Conservation (phyloP, 2,888 invertebrate genomes). For the Lasioglossum leucozonium region DNA sequence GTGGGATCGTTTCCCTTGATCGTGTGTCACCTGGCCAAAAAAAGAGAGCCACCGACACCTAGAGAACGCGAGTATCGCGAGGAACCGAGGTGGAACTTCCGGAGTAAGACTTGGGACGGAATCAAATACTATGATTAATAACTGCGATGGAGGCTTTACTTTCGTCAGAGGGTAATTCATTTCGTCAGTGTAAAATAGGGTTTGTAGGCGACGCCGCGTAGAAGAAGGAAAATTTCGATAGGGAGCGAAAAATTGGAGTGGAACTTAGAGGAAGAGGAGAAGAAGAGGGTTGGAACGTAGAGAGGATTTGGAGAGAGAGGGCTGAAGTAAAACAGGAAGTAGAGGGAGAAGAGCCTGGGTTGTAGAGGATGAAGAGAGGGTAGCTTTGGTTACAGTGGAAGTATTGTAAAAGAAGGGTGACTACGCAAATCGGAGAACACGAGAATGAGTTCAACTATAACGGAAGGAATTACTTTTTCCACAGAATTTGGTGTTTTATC, state of each 20-base stretch:
- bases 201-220: no score
- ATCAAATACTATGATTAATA: neutral
- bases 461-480: neutral
- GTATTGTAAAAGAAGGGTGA: neutral
- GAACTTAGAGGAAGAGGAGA: neutral
- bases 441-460: no score
- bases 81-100: neutral
- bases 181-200: no score
- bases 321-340: neutral
- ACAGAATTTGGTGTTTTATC: no score
- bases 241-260: neutral
- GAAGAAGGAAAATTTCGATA: neutral
- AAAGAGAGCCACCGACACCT: neutral
- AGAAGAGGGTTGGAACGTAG: neutral
- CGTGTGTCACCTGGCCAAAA: neutral
- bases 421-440: neutral
- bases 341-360: neutral
- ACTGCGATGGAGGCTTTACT: no score
- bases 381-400: neutral
- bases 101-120: neutral
- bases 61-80: neutral
- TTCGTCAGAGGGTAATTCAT: no score
- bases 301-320: neutral
- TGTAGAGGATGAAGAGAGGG: neutral
- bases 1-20: neutral